Evolutionary conservation across 2,888 invertebrate species (phyloP), one percentile per base, ranked within the genome.

Genomic region (Dichetophora obliterata): DNA sequence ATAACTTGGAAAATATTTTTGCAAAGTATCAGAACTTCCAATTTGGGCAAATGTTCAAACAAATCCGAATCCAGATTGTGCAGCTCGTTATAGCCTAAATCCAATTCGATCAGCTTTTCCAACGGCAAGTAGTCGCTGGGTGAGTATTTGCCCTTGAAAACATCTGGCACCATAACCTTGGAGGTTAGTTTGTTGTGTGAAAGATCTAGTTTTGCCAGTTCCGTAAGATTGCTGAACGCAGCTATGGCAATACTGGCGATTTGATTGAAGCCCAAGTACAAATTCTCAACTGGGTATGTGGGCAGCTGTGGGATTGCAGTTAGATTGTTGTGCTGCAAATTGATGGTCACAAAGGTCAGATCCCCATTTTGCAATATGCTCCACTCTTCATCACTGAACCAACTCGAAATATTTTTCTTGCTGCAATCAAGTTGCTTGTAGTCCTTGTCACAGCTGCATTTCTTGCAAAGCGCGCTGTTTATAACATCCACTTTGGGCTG

Each of bases 1-100:
- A 96, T 91, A 0, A 91, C 90, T 16, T 90, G 90, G 16, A 97
- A 90, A 0, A 94, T 94, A 88, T 97, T 97, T n/a, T 92, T 91
- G 79, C 92, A 92, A 31, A 97, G 89, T 82, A 92, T 91, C 68
- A 97, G 87, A 16, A 91, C 91, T 81, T 93, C 92, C 52, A 97
- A 85, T 68, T 92, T 90, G 0, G 92, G 91, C 4, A 93, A 88
- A 84, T 96, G 95, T 82, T 94, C 94, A 86, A 97, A 96, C 1
- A 95, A 83, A 84, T 95, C 94, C 70, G 90, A 91, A 83, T 94
- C 86, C n/a, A 96, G 86, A 0, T 92, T 91, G 82, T 94, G 94
- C 0, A 96, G 87, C 27, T 91, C 90, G 86, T 97, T 97, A 85
- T 92, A 87, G 0, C 93, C 93, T 78, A 97, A 88, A 83, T 93